Base-by-base conservation (phyloP, 2,797 vertebrate genomes). In the Chiroxiphia lanceolata region DNA sequence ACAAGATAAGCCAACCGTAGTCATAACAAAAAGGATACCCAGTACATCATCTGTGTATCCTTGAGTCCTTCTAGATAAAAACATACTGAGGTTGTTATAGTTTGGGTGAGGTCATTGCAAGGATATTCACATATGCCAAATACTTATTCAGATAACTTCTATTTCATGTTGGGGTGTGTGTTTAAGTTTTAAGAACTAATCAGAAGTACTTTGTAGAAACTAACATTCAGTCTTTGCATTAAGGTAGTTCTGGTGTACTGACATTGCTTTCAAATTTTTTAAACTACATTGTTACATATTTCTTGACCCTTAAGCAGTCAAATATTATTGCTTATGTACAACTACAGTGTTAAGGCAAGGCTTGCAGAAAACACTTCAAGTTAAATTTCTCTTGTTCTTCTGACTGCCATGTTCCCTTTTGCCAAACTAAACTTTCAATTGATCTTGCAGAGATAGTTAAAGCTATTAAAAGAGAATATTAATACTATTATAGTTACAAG, bases 1-100 rank as follows among this genome's bases (percentile, higher is more conserved):
- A 38, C 29, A 89, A 72, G 74, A 63, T 81, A 79, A 81, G 44
- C 23, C 53, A 89, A 13, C 38, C 92, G 89, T 15, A 93, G 89
- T 86, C 79, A 72, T 69, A 96, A 90, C 47, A 94, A 56, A 87
- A 78, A 69, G 9, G 53, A 65, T 63, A 31, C 15, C 53, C 10
- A 17, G 17, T 33, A 44, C 48, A 11, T 86, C 6, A 19, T 67
- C 36, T 71, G 5, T 1, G 2, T 75, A 2, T 85, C 71, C 82
- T 92, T 83, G 64, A 91, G 61, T 60, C 19, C 5, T 54, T 80
- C n/a, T 22, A 88, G 89, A 70, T 65, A 81, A 89, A 94, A 89
- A 36, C 0, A 1, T 54, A 12, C 25, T 61, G 40, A 51, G 2
- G 0, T 33, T 78, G 22, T 63, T 92, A 19, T 5, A 23, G 40